phyloP scores from a whole-genome alignment of 37 sponge, comb jelly and placozoan species.

The Theonella swinhoei region DNA sequence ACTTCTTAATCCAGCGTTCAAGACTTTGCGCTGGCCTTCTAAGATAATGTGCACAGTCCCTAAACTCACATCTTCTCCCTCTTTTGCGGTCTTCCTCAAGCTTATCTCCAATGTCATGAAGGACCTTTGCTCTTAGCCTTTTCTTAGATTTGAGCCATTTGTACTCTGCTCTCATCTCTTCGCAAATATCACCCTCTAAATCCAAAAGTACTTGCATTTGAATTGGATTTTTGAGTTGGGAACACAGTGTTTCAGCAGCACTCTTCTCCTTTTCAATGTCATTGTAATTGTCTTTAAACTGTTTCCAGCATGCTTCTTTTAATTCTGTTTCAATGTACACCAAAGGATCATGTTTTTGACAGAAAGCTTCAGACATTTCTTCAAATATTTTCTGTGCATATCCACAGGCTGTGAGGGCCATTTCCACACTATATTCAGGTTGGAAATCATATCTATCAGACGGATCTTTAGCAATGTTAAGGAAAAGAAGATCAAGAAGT shows the following conservation, averaged over 20 bases:
- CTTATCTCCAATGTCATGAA: constrained; percentile 3
- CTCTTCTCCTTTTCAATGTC: background rate
- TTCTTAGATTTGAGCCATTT: background rate
- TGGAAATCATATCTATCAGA: background rate
- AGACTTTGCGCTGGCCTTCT: background rate
- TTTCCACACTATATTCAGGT: constrained; percentile 11
- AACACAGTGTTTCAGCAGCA: constrained; percentile 12
- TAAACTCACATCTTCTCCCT: background rate
- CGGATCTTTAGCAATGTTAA: too few relatives aligned
- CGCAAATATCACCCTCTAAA: background rate
- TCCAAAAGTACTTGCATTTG: background rate
- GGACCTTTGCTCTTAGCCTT: constrained; percentile 1
- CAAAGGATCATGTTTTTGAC: background rate
- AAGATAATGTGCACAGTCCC: background rate
- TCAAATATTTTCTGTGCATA: background rate
- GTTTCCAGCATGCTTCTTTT: background rate
- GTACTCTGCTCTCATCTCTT: background rate
- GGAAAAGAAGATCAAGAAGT: background rate
- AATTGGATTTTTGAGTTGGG: background rate
- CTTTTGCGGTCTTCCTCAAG: background rate
- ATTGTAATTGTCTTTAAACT: background rate
- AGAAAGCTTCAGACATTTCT: background rate
- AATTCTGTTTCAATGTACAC: constrained; percentile 11
- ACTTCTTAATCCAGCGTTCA: background rate
- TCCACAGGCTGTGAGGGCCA: constrained; percentile 11